Conservation (phyloP, 2,888 invertebrate species). For the Dendrolimus houi region DNA sequence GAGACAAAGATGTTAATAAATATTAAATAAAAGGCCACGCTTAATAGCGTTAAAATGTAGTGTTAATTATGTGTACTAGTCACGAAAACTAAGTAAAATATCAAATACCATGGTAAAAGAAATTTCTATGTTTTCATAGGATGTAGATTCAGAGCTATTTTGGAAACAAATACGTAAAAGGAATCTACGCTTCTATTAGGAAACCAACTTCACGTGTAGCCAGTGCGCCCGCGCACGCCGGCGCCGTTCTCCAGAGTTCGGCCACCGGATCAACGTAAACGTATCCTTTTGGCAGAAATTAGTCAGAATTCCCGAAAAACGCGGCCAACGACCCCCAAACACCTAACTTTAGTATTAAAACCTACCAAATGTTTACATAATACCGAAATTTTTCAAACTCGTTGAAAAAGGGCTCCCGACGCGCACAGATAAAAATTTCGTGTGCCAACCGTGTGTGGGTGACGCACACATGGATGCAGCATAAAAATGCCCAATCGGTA, state of each 20-base stretch:
- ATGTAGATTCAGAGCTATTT: too few species aligned
- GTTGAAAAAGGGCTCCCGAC: slow-evolving; percentile 56
- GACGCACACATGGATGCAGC: slow-evolving; percentile 53
- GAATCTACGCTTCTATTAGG: too few species aligned
- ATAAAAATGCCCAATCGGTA: slow-evolving; percentile 71
- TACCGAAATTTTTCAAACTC: slow-evolving; percentile 68
- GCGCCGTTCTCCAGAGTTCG: slow-evolving; percentile 16
- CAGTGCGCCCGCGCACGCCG: neutral
- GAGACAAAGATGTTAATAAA: too few species aligned
- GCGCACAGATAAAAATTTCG: slow-evolving; percentile 63
- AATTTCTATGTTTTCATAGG: too few species aligned
- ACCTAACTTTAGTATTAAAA: slow-evolving; percentile 7
- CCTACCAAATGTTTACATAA: slow-evolving; percentile 6
- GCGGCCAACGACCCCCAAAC: slow-evolving; percentile 60
- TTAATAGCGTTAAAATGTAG: too few species aligned
- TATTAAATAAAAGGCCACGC: too few species aligned
- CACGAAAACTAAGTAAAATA: too few species aligned
- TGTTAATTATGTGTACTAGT: too few species aligned
- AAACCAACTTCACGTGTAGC: slow-evolving; percentile 26
- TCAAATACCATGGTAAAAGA: too few species aligned
- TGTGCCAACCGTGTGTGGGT: slow-evolving; percentile 50
- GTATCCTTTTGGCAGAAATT: slow-evolving; percentile 58
- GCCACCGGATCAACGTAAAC: slow-evolving; percentile 37
- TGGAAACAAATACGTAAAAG: too few species aligned
- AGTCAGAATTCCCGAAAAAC: slow-evolving; percentile 73